These are phyloP conservation scores for Synergus itoensis DNA, from an alignment of 2,888 invertebrate genomes.

Conservation along the genomic window DNA sequence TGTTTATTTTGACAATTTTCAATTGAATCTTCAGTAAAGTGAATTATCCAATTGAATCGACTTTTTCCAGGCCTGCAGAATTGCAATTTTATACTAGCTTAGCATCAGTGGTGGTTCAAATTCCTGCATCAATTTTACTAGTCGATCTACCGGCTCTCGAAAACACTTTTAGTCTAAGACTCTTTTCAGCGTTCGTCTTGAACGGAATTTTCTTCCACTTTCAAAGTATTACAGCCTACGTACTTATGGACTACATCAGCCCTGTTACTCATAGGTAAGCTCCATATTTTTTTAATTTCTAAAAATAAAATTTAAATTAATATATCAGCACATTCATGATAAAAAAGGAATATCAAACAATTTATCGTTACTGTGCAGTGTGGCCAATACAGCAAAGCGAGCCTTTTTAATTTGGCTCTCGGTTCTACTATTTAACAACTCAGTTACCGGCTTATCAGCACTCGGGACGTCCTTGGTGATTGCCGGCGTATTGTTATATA, in stretches of 20 bases:
- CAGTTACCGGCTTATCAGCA: conserved; percentile 86
- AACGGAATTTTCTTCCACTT: conserved; percentile 89
- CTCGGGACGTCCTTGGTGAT: conserved; percentile 86
- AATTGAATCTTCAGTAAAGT: neutral
- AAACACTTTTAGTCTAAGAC: conserved; percentile 78
- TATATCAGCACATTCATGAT: neutral
- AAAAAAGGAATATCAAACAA: conserved; percentile 2
- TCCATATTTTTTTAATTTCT: too few species aligned
- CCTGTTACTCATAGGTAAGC: conserved; percentile 88
- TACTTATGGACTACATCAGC: conserved; percentile 89
- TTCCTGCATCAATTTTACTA: conserved; percentile 84
- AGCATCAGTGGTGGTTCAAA: conserved; percentile 86
- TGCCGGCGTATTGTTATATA: conserved; percentile 86
- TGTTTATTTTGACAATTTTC: neutral
- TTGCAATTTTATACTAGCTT: conserved; percentile 89
- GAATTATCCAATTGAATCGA: neutral
- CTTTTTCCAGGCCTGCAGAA: conserved; percentile 83
- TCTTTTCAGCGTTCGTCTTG: conserved; percentile 82
- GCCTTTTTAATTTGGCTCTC: conserved; percentile 89
- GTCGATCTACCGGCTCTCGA: conserved; percentile 81
- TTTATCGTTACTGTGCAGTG: conserved; percentile 79
- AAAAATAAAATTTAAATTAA: too few species aligned
- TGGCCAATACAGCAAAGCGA: conserved; percentile 88
- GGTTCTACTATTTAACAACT: conserved; percentile 86
- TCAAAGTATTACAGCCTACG: conserved; percentile 89